Conservation (phyloP, 2,797 vertebrate species). For the Furcifer pardalis region DNA sequence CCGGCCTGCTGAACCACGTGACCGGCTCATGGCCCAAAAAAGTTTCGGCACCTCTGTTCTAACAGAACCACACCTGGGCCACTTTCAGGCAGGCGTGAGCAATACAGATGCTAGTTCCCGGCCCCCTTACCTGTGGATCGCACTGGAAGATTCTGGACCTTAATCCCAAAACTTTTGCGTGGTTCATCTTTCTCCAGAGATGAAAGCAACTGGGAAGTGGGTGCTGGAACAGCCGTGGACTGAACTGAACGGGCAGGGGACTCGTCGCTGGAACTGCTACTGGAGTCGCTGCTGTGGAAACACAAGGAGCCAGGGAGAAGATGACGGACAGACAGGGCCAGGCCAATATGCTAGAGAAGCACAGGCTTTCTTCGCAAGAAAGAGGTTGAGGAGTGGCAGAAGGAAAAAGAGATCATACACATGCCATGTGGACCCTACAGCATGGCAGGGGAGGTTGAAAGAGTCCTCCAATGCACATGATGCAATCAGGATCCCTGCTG, state of each 20-base stretch:
- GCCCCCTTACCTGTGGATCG: constrained; percentile 90
- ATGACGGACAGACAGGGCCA: fast-evolving
- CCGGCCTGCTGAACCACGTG: too few relatives aligned
- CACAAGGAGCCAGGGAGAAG: background rate
- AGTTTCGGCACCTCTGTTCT: too few relatives aligned
- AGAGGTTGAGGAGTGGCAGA: too few relatives aligned
- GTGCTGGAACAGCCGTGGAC: constrained; percentile 94
- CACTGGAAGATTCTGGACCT: constrained; percentile 98
- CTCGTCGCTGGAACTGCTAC: constrained; percentile 96
- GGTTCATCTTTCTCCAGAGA: constrained; percentile 97
- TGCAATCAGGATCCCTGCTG: constrained; percentile 34
- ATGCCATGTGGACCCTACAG: constrained; percentile 17
- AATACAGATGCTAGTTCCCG: too few relatives aligned
- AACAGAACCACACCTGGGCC: too few relatives aligned
- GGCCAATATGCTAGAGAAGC: background rate
- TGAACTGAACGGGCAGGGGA: constrained; percentile 96
- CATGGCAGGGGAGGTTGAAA: constrained; percentile 27
- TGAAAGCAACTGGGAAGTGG: constrained; percentile 88
- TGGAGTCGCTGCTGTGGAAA: constrained; percentile 86
- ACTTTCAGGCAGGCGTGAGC: too few relatives aligned
- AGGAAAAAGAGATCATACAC: too few relatives aligned
- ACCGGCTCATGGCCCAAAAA: too few relatives aligned
- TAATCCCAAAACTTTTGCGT: constrained; percentile 98
- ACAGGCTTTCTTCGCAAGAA: too few relatives aligned
- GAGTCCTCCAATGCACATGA: constrained; percentile 1